Conservation (phyloP, 2,888 invertebrate genomes). For the Dryobota labecula region DNA sequence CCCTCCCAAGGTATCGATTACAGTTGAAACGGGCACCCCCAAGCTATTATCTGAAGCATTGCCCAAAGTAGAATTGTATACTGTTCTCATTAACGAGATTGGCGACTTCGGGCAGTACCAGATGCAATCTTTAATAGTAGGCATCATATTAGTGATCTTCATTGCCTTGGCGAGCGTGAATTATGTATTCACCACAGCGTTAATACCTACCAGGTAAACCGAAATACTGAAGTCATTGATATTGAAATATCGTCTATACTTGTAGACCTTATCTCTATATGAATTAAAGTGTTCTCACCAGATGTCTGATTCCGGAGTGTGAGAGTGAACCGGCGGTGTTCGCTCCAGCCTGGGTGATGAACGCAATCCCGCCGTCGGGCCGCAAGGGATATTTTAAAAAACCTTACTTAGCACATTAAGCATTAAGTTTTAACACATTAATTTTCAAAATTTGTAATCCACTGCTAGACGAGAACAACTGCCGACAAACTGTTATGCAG, state of each 20-base stretch:
- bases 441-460: too few relatives aligned
- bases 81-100: slow-evolving; percentile 76
- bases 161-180: slow-evolving; percentile 68
- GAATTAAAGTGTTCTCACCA: slow-evolving; percentile 1
- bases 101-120: slow-evolving; percentile 80
- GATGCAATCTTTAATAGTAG: slow-evolving; percentile 66
- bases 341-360: slow-evolving; percentile 65
- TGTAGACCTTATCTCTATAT: background rate
- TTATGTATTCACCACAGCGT: slow-evolving; percentile 78
- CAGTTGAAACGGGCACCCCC: background rate
- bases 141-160: slow-evolving; percentile 72
- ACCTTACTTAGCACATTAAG: too few relatives aligned
- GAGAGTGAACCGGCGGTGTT: slow-evolving; percentile 68
- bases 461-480: too few relatives aligned
- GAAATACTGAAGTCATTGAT: background rate
- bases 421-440: too few relatives aligned
- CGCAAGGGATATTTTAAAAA: too few relatives aligned
- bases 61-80: slow-evolving; percentile 53
- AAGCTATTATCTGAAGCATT: background rate
- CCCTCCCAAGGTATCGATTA: background rate
- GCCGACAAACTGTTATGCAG: too few relatives aligned
- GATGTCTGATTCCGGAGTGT: slow-evolving; percentile 70
- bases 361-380: slow-evolving; percentile 38
- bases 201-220: slow-evolving; percentile 76
- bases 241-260: background rate